Conservation (phyloP, 2,888 invertebrate species). For the Zonitis immaculata region DNA sequence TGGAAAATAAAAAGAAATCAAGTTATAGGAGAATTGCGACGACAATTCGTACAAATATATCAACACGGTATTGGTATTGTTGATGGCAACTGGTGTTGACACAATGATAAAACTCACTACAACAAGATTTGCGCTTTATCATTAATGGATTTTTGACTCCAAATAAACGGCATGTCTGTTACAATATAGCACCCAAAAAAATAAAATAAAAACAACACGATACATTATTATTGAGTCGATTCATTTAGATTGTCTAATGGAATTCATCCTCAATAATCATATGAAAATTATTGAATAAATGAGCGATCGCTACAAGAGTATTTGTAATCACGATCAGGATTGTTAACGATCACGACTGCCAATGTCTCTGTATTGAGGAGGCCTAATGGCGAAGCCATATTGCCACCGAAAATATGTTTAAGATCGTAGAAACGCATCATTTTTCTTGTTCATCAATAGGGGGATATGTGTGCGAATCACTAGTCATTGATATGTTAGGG, state of each 20-base stretch:
- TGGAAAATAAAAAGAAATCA: not conserved
- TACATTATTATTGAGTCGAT: too few species aligned
- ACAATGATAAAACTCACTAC: conserved; percentile 44
- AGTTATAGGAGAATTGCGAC: too few species aligned
- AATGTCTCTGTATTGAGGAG: too few species aligned
- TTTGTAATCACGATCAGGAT: too few species aligned
- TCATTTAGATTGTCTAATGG: too few species aligned
- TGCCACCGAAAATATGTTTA: not conserved
- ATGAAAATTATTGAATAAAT: too few species aligned
- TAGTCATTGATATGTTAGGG: not conserved
- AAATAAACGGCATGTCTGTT: conserved; percentile 43
- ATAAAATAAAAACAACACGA: too few species aligned
- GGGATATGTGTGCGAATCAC: not conserved
- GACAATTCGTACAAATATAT: conserved; percentile 23
- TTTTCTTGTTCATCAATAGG: not conserved
- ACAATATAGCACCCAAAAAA: conserved; percentile 24
- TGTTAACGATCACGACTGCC: too few species aligned
- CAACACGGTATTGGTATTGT: conserved; percentile 37
- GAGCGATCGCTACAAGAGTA: too few species aligned
- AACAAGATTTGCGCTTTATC: conserved; percentile 44
- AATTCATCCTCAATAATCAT: too few species aligned
- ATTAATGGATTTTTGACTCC: conserved; percentile 42
- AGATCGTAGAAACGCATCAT: not conserved
- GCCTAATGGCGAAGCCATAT: not conserved
- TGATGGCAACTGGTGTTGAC: conserved; percentile 47